Conservation (phyloP, 2,797 vertebrate genomes). For the Diglossa cyanea region DNA sequence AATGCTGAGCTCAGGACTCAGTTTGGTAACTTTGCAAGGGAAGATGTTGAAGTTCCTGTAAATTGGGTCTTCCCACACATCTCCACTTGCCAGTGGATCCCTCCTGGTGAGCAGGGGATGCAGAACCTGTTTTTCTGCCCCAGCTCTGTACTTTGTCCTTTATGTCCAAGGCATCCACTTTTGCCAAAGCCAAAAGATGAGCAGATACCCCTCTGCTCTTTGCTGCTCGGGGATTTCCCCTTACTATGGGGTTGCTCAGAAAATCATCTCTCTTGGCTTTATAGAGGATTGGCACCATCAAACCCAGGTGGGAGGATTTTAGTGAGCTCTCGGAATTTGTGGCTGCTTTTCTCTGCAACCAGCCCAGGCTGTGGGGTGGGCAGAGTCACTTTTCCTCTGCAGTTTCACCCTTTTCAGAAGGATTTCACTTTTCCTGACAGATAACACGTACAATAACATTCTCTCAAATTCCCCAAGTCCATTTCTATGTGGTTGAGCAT, state of each 20-base stretch:
- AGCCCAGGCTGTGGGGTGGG: neutral
- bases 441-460: accelerated
- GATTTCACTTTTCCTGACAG: neutral
- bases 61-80: accelerated
- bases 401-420: neutral
- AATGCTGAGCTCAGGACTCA: neutral
- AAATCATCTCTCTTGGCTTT: neutral
- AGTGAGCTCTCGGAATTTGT: accelerated
- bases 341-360: neutral
- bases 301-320: neutral
- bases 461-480: neutral
- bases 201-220: neutral
- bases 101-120: neutral
- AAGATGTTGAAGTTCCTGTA: neutral
- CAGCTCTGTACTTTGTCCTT: neutral
- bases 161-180: neutral
- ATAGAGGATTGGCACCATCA: neutral
- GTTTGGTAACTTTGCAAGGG: neutral
- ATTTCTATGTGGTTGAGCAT: neutral
- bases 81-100: neutral
- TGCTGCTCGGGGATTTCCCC: neutral
- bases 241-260: neutral
- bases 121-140: neutral
- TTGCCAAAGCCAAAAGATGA: neutral
- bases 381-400: neutral